Conservation (phyloP, 2,888 invertebrate species). For the Adela reaumurella region DNA sequence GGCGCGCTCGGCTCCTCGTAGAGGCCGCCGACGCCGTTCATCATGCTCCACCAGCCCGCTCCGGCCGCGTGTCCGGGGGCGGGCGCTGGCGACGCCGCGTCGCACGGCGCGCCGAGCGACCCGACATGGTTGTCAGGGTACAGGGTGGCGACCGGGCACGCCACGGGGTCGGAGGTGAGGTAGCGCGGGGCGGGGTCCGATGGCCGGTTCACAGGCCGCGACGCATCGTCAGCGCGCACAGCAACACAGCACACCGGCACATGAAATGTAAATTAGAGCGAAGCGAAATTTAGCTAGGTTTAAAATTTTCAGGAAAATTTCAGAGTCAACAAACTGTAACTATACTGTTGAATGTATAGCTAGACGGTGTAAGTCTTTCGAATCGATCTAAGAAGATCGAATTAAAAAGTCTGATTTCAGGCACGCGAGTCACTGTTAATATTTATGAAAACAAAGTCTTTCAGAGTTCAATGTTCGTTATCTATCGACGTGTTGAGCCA, state of each 20-base stretch:
- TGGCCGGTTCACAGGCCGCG: slow-evolving; percentile 49
- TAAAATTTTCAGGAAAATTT: neutral
- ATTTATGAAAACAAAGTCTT: too few relatives aligned
- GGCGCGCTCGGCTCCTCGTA: slow-evolving; percentile 59
- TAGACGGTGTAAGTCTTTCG: too few relatives aligned
- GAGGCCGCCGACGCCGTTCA: slow-evolving; percentile 74
- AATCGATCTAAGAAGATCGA: too few relatives aligned
- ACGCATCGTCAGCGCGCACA: slow-evolving; percentile 40
- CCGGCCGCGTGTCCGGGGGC: slow-evolving; percentile 80
- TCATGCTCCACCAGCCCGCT: slow-evolving; percentile 82
- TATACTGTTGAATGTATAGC: too few relatives aligned
- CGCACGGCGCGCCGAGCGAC: slow-evolving; percentile 65
- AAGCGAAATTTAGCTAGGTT: neutral
- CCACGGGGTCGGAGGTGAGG: slow-evolving; percentile 62
- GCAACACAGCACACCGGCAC: slow-evolving; percentile 49
- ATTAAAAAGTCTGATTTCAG: too few relatives aligned
- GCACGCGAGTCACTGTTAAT: too few relatives aligned
- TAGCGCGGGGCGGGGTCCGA: slow-evolving; percentile 22
- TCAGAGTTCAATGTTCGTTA: too few relatives aligned
- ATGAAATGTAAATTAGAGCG: slow-evolving; percentile 39
- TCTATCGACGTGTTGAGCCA: too few relatives aligned
- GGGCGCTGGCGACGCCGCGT: slow-evolving; percentile 72
- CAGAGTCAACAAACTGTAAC: neutral
- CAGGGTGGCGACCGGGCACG: slow-evolving; percentile 79
- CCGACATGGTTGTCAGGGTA: slow-evolving; percentile 73